Conservation (phyloP, 2,113 vertebrate species). For the Pelecanoides urinatrix region DNA sequence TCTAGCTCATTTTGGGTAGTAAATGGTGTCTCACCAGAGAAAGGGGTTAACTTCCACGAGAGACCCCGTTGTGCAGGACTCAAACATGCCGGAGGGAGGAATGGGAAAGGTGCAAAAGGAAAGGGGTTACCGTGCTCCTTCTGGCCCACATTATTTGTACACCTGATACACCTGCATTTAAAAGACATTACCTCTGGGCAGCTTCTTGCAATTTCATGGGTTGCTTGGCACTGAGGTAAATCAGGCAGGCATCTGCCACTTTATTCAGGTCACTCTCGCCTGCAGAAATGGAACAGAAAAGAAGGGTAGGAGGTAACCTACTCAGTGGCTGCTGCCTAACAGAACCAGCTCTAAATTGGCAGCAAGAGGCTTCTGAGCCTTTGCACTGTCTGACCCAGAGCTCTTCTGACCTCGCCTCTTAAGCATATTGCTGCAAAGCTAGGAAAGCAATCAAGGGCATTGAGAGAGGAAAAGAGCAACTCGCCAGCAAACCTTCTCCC, state of each 20-base stretch:
- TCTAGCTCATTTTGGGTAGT: background rate
- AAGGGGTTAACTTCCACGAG: background rate
- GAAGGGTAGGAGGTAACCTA: conserved; percentile 26
- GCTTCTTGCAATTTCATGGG: conserved; percentile 89
- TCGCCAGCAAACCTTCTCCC: background rate
- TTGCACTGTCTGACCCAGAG: conserved; percentile 3
- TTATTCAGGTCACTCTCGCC: conserved; percentile 86
- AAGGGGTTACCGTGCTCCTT: background rate
- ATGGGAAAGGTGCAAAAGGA: background rate
- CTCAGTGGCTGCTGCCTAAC: background rate
- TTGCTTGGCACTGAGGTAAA: conserved; percentile 91
- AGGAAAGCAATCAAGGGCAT: conserved; percentile 32
- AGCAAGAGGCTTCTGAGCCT: conserved; percentile 23
- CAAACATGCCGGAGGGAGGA: background rate
- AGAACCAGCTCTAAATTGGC: conserved; percentile 13
- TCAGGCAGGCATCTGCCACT: conserved; percentile 84
- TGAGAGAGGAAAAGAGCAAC: background rate
- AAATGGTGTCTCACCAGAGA: background rate
- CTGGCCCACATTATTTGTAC: background rate
- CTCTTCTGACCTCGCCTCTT: conserved; percentile 31
- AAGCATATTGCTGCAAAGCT: conserved; percentile 2
- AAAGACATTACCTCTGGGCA: conserved; percentile 79
- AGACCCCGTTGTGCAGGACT: background rate
- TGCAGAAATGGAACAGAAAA: conserved; percentile 68
- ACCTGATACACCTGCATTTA: background rate